Evolutionary conservation across 2,797 vertebrate species (phyloP).

Genomic region (Gambusia yucatana): DNA sequence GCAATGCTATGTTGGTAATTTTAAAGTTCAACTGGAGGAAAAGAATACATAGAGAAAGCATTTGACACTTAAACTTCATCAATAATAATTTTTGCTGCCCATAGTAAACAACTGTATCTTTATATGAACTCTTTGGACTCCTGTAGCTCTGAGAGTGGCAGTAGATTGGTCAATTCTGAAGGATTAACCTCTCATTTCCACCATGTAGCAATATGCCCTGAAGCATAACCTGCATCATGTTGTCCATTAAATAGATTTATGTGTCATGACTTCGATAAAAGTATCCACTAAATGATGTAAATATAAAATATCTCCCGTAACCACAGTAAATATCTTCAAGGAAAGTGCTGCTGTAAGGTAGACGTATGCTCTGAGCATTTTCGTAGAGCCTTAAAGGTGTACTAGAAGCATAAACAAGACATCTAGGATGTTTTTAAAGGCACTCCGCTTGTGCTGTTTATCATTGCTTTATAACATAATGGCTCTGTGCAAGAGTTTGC

Average conservation of each 20-base stretch:
- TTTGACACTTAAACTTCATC: background rate
- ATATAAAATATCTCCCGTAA: background rate
- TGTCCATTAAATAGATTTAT: background rate
- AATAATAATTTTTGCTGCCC: background rate
- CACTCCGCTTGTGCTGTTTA: conserved; percentile 41
- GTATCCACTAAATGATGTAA: background rate
- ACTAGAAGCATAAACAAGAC: conserved; percentile 52
- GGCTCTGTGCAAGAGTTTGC: conserved; percentile 50
- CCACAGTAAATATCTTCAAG: background rate
- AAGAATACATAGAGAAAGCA: background rate
- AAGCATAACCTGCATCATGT: background rate
- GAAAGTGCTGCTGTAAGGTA: conserved; percentile 2
- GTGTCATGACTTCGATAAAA: conserved; percentile 4
- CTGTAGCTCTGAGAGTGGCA: background rate
- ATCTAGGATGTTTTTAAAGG: conserved; percentile 41
- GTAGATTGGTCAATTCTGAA: conserved; percentile 1
- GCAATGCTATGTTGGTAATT: too few species aligned
- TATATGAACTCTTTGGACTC: background rate
- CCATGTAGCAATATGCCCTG: background rate
- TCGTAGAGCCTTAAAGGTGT: conserved; percentile 28
- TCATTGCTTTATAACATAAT: conserved; percentile 46
- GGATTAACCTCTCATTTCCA: background rate
- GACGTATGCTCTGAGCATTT: conserved; percentile 11
- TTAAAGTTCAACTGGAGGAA: background rate
- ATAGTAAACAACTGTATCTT: background rate